phyloP scores from a whole-genome alignment of 2,113 vertebrate genomes.

The Entomyzon cyanotis region DNA sequence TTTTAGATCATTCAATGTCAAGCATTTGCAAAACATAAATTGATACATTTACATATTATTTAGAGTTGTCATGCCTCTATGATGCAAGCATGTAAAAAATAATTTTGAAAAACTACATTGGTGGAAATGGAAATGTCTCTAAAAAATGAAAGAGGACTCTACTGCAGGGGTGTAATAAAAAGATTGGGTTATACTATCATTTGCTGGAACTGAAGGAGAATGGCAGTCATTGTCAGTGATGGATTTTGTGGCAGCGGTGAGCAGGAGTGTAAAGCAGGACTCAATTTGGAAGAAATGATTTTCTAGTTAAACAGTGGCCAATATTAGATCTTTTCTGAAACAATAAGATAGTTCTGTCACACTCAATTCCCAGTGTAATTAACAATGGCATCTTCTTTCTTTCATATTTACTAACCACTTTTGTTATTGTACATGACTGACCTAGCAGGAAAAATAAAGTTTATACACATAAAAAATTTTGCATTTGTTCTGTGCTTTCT shows the following conservation, averaged over 20 bases:
- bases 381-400: not conserved
- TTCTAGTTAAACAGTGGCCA: constrained; percentile 8
- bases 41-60: not conserved
- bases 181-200: not conserved
- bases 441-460: not conserved
- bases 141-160: not conserved
- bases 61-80: not conserved
- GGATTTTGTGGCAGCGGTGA: not conserved
- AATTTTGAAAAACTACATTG: not conserved
- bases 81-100: not conserved
- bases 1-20: not conserved
- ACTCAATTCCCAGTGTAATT: not conserved
- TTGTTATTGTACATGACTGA: not conserved
- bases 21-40: not conserved
- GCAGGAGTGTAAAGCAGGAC: not conserved
- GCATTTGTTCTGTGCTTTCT: not conserved
- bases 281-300: not conserved
- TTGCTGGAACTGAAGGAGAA: not conserved
- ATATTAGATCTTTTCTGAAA: constrained; percentile 36
- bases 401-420: not conserved
- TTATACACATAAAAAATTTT: not conserved
- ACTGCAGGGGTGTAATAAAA: not conserved
- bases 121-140: not conserved
- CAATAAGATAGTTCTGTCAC: not conserved
- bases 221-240: not conserved